A percentile compares a stretch with the other conserved stretches of the same genome.
These are phyloP conservation scores for Chloroceryle amazona DNA, from an alignment of 2,797 vertebrate genomes.

Conservation along the genomic window DNA sequence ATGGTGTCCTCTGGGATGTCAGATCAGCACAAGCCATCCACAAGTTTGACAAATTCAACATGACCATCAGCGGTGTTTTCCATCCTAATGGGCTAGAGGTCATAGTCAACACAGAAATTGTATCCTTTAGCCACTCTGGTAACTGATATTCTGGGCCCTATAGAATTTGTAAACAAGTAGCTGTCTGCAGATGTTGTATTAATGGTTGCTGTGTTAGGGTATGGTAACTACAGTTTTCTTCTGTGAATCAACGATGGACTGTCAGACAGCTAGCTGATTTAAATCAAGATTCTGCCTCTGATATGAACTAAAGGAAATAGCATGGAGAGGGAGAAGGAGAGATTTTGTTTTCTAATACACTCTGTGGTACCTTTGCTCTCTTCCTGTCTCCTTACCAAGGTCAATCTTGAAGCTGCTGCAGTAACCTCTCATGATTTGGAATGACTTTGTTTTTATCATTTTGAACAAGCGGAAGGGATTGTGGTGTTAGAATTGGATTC, in stretches of 20 bases:
- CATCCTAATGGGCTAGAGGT: constrained; percentile 97
- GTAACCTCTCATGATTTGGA: background rate
- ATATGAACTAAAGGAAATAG: background rate
- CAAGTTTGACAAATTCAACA: constrained; percentile 99
- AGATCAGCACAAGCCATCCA: constrained; percentile 97
- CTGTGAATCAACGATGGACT: background rate
- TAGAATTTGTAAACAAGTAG: background rate
- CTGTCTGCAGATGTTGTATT: background rate
- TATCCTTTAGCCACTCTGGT: constrained; percentile 85
- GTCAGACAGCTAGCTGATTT: background rate
- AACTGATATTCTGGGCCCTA: background rate
- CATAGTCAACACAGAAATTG: constrained; percentile 98
- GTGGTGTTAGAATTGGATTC: background rate
- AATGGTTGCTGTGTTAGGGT: background rate
- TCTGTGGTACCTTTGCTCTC: background rate
- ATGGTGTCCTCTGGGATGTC: constrained; percentile 98
- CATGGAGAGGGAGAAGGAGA: background rate
- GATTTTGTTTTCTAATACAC: background rate
- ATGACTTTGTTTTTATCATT: background rate
- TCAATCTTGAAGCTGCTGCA: background rate
- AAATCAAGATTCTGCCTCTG: background rate
- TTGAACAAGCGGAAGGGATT: background rate
- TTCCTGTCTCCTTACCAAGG: background rate
- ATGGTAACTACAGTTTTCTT: background rate
- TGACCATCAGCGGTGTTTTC: constrained; percentile 99